Conservation (phyloP, 2,888 invertebrate species). For the Branchipolynoe longqiensis region DNA sequence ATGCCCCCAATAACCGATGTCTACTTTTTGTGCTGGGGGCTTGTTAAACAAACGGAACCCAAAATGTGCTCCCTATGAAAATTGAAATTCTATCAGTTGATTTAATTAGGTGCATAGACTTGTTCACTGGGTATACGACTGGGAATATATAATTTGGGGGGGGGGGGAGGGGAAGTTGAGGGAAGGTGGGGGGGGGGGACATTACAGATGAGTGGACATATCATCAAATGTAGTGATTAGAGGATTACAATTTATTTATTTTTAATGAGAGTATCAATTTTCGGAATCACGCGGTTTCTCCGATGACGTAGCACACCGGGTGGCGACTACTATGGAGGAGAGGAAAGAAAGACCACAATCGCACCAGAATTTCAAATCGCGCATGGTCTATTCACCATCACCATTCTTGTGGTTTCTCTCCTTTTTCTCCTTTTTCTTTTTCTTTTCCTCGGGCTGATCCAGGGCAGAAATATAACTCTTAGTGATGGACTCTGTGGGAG, state of each 20-base stretch:
- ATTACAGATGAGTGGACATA: background rate
- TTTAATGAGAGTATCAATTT: background rate
- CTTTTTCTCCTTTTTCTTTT: constrained; percentile 53
- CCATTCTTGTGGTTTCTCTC: constrained; percentile 40
- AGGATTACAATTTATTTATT: too few relatives aligned
- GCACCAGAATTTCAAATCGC: constrained; percentile 9
- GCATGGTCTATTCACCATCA: background rate
- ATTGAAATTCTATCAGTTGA: too few relatives aligned
- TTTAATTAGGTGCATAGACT: too few relatives aligned
- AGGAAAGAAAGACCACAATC: background rate
- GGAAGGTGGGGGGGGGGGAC: background rate
- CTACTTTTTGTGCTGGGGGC: too few relatives aligned
- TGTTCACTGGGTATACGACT: too few relatives aligned
- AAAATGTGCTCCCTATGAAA: too few relatives aligned
- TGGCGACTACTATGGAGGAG: constrained; percentile 32
- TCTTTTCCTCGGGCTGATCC: constrained; percentile 49
- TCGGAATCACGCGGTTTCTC: constrained; percentile 8
- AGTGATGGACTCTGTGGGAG: constrained; percentile 50
- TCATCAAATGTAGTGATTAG: background rate
- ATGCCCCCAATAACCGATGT: too few relatives aligned
- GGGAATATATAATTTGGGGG: too few relatives aligned
- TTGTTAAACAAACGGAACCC: too few relatives aligned
- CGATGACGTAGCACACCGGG: background rate
- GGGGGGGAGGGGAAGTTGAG: too few relatives aligned
- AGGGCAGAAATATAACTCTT: constrained; percentile 55